Evolutionary conservation across 1,140 invertebrate species (phyloP), one percentile per base, ranked within the genome.

Genomic region (Coenobita brevimanus): DNA sequence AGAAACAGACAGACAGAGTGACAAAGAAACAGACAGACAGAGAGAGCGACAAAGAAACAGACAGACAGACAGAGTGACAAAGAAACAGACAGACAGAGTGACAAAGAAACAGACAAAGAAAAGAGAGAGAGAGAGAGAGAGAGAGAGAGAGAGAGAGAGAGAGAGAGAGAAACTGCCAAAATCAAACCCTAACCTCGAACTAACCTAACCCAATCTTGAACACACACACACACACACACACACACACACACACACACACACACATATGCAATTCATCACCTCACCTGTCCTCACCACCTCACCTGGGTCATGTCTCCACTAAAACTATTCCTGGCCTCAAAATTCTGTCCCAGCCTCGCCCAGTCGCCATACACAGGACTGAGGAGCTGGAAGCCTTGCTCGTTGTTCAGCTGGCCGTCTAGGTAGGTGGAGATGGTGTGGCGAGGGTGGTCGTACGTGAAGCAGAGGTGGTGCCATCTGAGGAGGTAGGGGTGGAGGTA

Each of bases 391-490:
- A 79, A 87, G 4, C 36, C 17, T 36, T 69, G 64, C 54, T 80
- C 8, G 75, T 87, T 79, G 41, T 80, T 80, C 3, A 87, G 33
- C 1, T 54, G 6, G 0, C 84, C 84, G 43, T 87, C 76, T 15
- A 87, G 75, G 64, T 50, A 80, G 60, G 84, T 87, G 41, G 43
- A 69, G 15, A 86, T 79, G 27, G 69, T 73, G 50, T 54, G 64
- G 17, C 46, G 3, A 17, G 36, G 17, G 75, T 86, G 75, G 75
- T 80, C 36, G 75, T 86, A 86, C 13, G 84, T 86, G 60, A 86
- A 86, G 84, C 84, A 86, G 21, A 86, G 54, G 43, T 86, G 84
- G 64, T 87, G 75, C 84, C 84, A 87, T 36, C 84, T 87, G 46
- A 24, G 24, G 33, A 2, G 4, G 24, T 2, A 10, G 64, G 27